Conservation (phyloP, 1,140 invertebrate species). For the Calycopis cecrops region DNA sequence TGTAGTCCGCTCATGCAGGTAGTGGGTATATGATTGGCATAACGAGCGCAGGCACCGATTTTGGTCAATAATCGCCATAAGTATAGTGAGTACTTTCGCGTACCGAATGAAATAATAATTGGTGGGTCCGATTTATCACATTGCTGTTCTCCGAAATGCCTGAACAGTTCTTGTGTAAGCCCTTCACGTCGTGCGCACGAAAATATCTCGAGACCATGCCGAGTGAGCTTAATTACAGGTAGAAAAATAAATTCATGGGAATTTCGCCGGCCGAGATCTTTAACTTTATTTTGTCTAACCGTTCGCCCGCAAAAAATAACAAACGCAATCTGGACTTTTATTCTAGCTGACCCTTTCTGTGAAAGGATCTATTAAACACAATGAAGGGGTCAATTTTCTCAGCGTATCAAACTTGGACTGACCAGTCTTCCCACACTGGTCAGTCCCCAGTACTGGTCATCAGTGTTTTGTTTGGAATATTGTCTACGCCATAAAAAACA, state of each 20-base stretch:
- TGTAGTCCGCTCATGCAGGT: constrained; percentile 22
- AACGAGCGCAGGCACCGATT: constrained; percentile 66
- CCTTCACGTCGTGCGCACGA: constrained; percentile 70
- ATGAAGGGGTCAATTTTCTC: constrained; percentile 57
- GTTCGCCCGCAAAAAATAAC: constrained; percentile 60
- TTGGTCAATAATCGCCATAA: constrained; percentile 71
- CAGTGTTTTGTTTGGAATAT: constrained; percentile 54
- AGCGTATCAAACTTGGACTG: constrained; percentile 50
- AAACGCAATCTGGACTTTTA: constrained; percentile 43
- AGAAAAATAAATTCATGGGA: constrained; percentile 71
- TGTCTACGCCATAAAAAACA: constrained; percentile 53
- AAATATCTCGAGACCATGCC: constrained; percentile 66
- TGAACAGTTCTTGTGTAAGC: constrained; percentile 69
- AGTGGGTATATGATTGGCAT: constrained; percentile 60
- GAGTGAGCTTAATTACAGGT: constrained; percentile 69
- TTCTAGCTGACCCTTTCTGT: constrained; percentile 44
- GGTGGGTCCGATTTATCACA: constrained; percentile 73
- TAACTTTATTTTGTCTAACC: constrained; percentile 59
- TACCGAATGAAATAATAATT: constrained; percentile 73
- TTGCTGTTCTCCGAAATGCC: constrained; percentile 68
- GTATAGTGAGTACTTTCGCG: constrained; percentile 69
- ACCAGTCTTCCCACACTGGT: constrained; percentile 33
- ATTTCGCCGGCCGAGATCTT: constrained; percentile 46
- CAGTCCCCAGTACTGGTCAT: constrained; percentile 61
- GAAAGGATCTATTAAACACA: constrained; percentile 45